Conservation (phyloP, 2,888 invertebrate species). For the Sphinx pinastri region DNA sequence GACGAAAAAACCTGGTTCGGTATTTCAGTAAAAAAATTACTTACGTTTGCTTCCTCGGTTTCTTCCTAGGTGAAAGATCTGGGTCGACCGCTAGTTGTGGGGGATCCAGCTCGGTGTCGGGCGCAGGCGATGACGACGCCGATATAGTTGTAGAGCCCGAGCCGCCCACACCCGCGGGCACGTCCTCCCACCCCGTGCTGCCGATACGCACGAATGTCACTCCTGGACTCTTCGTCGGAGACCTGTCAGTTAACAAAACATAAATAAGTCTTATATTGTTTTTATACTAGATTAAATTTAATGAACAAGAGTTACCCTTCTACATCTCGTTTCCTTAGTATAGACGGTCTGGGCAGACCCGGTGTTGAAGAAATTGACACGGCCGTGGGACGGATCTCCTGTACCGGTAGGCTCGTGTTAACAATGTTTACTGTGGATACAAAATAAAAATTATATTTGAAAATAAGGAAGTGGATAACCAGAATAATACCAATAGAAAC, state of each 20-base stretch:
- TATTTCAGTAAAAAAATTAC: constrained; percentile 51
- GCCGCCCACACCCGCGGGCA: constrained; percentile 47
- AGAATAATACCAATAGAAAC: too few relatives aligned
- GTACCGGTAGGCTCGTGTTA: constrained; percentile 54
- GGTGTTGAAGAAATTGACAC: constrained; percentile 51
- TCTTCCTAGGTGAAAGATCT: constrained; percentile 90
- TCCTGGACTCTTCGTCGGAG: constrained; percentile 78
- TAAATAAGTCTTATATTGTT: not conserved
- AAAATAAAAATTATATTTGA: constrained; percentile 18
- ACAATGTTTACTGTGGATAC: constrained; percentile 57
- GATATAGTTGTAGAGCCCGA: constrained; percentile 94
- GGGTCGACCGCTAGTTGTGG: constrained; percentile 36
- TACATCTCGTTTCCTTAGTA: constrained; percentile 93
- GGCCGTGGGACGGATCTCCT: constrained; percentile 42
- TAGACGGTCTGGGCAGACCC: constrained; percentile 90
- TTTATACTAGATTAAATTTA: too few relatives aligned
- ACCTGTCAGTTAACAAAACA: constrained; percentile 47
- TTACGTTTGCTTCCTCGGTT: constrained; percentile 95
- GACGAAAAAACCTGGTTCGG: too few relatives aligned
- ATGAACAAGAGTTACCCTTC: constrained; percentile 84
- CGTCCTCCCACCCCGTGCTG: constrained; percentile 60
- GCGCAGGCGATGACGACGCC: constrained; percentile 92
- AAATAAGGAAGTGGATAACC: not conserved
- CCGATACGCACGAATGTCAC: constrained; percentile 29
- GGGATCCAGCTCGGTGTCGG: constrained; percentile 77